A percentile compares a stretch with the other conserved stretches of the same genome.
Conservation (phyloP, 2,888 invertebrate genomes). For the Limnephilus marmoratus region DNA sequence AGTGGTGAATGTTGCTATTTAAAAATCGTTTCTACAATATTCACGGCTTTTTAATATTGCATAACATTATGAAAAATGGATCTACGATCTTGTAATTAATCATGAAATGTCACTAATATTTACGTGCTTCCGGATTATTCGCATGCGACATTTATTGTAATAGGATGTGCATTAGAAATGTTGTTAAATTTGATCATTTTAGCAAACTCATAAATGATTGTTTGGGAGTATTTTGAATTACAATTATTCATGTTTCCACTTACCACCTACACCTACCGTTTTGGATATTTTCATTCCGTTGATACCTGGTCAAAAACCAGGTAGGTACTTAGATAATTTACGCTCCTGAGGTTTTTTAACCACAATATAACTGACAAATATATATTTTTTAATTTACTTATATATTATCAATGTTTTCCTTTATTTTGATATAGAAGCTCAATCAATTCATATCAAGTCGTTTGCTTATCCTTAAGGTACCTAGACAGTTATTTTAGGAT, state of each 20-base stretch:
- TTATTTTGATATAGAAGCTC: not conserved
- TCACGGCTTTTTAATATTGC: not conserved
- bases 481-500: not conserved
- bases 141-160: not conserved
- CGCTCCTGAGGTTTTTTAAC: not conserved
- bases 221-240: not conserved
- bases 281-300: not conserved
- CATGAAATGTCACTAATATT: not conserved
- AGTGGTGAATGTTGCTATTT: slow-evolving; percentile 5
- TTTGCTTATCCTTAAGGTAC: not conserved
- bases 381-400: not conserved
- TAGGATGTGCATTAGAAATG: not conserved
- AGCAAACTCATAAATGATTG: not conserved
- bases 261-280: not conserved
- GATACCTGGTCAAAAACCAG: not conserved
- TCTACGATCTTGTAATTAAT: not conserved
- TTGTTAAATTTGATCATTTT: not conserved
- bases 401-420: too few relatives aligned
- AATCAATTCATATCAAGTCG: not conserved
- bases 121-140: not conserved
- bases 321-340: not conserved
- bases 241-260: not conserved
- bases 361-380: not conserved
- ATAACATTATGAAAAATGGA: not conserved
- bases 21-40: not conserved